phyloP scores from a whole-genome alignment of 2,797 vertebrate species.

The Chaetophractus vellerosus region DNA sequence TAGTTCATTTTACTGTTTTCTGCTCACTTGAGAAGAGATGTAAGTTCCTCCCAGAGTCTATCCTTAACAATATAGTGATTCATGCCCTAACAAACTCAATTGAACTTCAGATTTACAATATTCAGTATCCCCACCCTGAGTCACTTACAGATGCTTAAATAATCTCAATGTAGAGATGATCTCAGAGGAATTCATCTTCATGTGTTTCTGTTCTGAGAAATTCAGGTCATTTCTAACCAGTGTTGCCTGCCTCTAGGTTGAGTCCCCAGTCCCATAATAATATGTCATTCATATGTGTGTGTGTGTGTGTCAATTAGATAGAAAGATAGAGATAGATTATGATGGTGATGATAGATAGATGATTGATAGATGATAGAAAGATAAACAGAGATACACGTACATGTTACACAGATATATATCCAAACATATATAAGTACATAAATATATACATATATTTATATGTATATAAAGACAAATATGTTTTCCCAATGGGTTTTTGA shows the following conservation, averaged over 20 bases:
- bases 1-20: neutral
- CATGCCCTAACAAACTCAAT: neutral
- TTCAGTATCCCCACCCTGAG: neutral
- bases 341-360: too few relatives aligned
- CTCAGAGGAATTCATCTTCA: neutral
- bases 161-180: neutral
- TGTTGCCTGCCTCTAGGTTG: neutral
- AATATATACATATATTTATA: neutral
- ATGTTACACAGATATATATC: neutral
- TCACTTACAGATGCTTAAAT: neutral
- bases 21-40: neutral
- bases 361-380: too few relatives aligned
- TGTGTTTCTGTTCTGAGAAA: neutral
- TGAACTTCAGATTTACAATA: conserved; percentile 21
- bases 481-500: neutral
- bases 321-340: neutral
- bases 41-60: conserved; percentile 3
- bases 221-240: neutral
- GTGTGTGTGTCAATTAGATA: neutral
- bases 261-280: neutral
- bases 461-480: too few relatives aligned
- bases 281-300: neutral
- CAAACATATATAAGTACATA: neutral
- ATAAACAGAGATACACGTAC: too few relatives aligned
- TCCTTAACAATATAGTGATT: neutral